Base-by-base conservation (phyloP, 2,113 vertebrate species). In the Egretta garzetta region DNA sequence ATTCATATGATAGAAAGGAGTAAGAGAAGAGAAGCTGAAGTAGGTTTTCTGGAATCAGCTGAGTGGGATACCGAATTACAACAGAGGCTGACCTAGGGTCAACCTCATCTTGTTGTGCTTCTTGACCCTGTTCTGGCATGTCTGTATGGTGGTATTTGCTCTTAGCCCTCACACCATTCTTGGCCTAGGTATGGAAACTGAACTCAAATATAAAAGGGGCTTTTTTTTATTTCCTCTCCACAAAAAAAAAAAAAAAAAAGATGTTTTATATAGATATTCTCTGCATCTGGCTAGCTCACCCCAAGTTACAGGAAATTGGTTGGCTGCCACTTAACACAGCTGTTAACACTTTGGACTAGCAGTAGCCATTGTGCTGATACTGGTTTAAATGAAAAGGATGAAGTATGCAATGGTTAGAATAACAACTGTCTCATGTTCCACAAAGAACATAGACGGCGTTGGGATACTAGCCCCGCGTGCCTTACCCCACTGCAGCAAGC, bases 281-380 rank as follows among this genome's bases (percentile, higher is more conserved):
- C 35, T 88, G 71, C 52, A 39, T 97, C 79, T 96, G 94, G 96
- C 95, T 55, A 45, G 80, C 89, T 96, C 81, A 79, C 88, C 92
- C 86, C 19, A 30, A 90, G 70, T 96, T 96, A 94, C 90, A 97
- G 95, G 96, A 97, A 96, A 93, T 58, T 86, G 84, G 37, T 97
- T 97, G 91, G 96, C 95, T 96, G 89, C 89, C 79, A 76, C 91
- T 86, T 70, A 70, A 58, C 93, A 45, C 95, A 97, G 95, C 96
- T 97, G 93, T 95, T 95, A 97, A 37, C 91, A 39, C 84, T 97
- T 66, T 95, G 96, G 96, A 76, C 92, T 92, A 96, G 95, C 91
- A 95, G 96, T 66, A 90, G 96, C 88, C 45, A 53, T 66, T 94
- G 82, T 93, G 91, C 87, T 95, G 90, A 35, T 93, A 70, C 67